Evolutionary conservation across 2,888 invertebrate species (phyloP).

Genomic region (Gari tellinella): DNA sequence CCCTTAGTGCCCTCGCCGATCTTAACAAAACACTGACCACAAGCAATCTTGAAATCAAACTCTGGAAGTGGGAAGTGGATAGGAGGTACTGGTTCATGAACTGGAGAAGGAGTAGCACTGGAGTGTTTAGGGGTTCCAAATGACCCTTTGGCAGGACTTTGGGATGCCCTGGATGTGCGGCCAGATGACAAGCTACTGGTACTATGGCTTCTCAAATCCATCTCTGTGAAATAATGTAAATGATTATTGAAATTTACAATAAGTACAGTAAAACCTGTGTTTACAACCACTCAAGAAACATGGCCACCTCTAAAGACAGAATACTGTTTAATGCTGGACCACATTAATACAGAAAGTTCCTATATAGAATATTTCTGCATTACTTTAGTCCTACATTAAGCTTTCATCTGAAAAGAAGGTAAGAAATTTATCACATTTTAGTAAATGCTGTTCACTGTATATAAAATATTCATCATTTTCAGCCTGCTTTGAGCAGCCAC

Average conservation of each 20-base stretch:
- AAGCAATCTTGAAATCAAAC: slow-evolving; percentile 76
- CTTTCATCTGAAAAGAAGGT: no score
- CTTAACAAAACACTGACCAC: slow-evolving; percentile 73
- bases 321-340: no score
- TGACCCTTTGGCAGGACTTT: slow-evolving; percentile 40
- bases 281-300: no score
- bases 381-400: no score
- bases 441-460: no score
- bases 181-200: slow-evolving; percentile 46
- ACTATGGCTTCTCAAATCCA: slow-evolving; percentile 7
- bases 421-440: no score
- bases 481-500: no score
- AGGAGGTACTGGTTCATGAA: slow-evolving; percentile 20
- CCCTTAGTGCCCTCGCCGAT: slow-evolving; percentile 74
- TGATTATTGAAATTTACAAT: neutral
- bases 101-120: slow-evolving; percentile 14
- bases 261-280: no score
- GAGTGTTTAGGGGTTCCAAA: slow-evolving; percentile 18
- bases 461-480: no score
- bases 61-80: slow-evolving; percentile 69
- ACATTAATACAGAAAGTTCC: no score
- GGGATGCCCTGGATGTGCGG: slow-evolving; percentile 48
- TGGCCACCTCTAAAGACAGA: no score
- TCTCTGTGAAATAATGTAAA: neutral
- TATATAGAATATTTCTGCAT: no score